Percentiles rank a stretch among this genome's conserved stretches.
Conservation (phyloP, 2,797 vertebrate species). For the Philypnodon macrostomus region DNA sequence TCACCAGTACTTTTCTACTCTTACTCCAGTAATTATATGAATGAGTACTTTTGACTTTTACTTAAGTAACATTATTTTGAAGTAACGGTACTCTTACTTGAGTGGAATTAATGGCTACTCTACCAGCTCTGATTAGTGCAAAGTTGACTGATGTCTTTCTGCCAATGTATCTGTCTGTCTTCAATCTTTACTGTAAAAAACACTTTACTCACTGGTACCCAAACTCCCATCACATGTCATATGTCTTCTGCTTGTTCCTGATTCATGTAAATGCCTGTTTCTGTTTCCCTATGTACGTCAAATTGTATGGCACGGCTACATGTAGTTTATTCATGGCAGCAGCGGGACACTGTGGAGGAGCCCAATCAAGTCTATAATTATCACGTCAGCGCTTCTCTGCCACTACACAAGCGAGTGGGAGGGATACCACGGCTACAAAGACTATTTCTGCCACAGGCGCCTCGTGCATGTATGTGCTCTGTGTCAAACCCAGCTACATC, state of each 20-base stretch:
- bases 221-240: slow-evolving; percentile 2
- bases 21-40: too few species aligned
- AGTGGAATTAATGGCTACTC: too few species aligned
- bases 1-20: too few species aligned
- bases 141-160: neutral
- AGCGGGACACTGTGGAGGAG: slow-evolving; percentile 55
- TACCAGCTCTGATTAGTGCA: too few species aligned
- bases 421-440: slow-evolving; percentile 42
- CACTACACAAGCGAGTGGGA: slow-evolving; percentile 53
- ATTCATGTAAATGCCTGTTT: slow-evolving; percentile 12
- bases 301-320: slow-evolving; percentile 29
- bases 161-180: neutral
- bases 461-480: slow-evolving; percentile 37
- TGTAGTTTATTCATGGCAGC: slow-evolving; percentile 68
- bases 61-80: too few species aligned
- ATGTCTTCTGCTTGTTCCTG: neutral
- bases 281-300: slow-evolving; percentile 22
- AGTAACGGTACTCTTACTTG: too few species aligned
- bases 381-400: slow-evolving; percentile 63
- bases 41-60: too few species aligned
- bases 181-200: too few species aligned
- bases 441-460: slow-evolving; percentile 28
- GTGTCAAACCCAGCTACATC: slow-evolving; percentile 29
- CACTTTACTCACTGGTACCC: slow-evolving; percentile 7
- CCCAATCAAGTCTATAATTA: slow-evolving; percentile 74